Conservation (phyloP, 2,113 vertebrate genomes). For the Cyanoramphus novaezelandiae region DNA sequence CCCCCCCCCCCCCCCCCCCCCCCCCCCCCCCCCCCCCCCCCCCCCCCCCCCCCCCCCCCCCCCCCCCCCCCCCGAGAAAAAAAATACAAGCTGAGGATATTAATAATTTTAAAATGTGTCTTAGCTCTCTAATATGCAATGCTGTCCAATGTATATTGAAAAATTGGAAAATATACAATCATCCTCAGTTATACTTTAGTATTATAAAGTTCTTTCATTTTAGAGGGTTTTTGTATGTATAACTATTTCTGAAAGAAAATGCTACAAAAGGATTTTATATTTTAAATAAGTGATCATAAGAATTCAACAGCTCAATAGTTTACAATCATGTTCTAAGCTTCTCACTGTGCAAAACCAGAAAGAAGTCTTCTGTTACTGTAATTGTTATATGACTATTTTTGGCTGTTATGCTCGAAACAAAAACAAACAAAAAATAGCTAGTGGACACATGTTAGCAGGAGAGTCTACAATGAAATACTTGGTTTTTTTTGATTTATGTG, state of each 20-base stretch:
- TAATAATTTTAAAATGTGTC: background rate
- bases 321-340: background rate
- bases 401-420: background rate
- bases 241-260: background rate
- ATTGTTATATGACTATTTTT: background rate
- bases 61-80: too few species aligned
- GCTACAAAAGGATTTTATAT: background rate
- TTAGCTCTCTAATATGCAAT: background rate
- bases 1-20: too few species aligned
- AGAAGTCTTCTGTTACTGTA: background rate
- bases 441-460: background rate
- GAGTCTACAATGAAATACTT: conserved; percentile 17
- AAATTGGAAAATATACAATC: background rate
- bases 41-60: too few species aligned
- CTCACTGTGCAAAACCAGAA: background rate
- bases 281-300: background rate
- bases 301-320: background rate
- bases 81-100: background rate
- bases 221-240: background rate
- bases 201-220: background rate
- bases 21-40: too few species aligned
- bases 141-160: background rate
- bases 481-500: background rate
- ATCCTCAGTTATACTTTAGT: background rate
- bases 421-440: background rate